phyloP scores from a whole-genome alignment of 2,888 invertebrate species.

The Athalia circularis region DNA sequence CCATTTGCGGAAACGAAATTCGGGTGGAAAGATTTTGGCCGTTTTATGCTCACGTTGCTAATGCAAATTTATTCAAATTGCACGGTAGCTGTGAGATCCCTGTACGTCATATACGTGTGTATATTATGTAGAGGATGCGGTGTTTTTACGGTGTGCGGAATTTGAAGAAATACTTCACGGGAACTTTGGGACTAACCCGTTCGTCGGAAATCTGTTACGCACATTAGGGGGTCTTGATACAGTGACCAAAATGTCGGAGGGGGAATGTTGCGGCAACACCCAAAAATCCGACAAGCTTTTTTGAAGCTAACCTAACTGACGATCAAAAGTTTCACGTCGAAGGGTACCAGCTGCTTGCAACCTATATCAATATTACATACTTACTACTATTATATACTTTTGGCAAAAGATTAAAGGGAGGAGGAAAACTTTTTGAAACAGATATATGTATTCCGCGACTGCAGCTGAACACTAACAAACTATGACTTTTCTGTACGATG shows the following conservation, averaged over 20 bases:
- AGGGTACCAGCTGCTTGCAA: slow-evolving; percentile 24
- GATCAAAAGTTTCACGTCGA: slow-evolving; percentile 26
- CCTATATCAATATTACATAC: too few relatives aligned
- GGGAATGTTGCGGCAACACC: slow-evolving; percentile 2
- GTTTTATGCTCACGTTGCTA: slow-evolving; percentile 39
- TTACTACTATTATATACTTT: too few relatives aligned
- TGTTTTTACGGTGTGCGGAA: slow-evolving; percentile 30
- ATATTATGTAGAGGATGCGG: not conserved
- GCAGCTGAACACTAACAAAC: slow-evolving; percentile 14
- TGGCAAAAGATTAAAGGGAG: slow-evolving; percentile 24
- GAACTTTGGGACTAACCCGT: slow-evolving; percentile 19
- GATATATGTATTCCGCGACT: not conserved
- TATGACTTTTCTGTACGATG: slow-evolving; percentile 21
- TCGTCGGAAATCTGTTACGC: slow-evolving; percentile 29
- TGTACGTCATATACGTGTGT: not conserved
- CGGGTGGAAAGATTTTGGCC: slow-evolving; percentile 35
- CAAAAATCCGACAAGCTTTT: slow-evolving; percentile 21
- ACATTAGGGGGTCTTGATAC: slow-evolving; percentile 30
- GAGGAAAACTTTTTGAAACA: slow-evolving; percentile 17
- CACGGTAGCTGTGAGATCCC: not conserved
- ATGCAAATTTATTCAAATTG: slow-evolving; percentile 44
- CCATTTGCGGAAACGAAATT: slow-evolving; percentile 28
- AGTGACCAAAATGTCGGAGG: slow-evolving; percentile 30
- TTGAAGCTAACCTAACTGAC: slow-evolving; percentile 20
- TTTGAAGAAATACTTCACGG: slow-evolving; percentile 34